Percentiles rank a stretch among this genome's conserved stretches.
Evolutionary conservation across 2,888 invertebrate species (phyloP).

Genomic region (Heteromurus nitidus): DNA sequence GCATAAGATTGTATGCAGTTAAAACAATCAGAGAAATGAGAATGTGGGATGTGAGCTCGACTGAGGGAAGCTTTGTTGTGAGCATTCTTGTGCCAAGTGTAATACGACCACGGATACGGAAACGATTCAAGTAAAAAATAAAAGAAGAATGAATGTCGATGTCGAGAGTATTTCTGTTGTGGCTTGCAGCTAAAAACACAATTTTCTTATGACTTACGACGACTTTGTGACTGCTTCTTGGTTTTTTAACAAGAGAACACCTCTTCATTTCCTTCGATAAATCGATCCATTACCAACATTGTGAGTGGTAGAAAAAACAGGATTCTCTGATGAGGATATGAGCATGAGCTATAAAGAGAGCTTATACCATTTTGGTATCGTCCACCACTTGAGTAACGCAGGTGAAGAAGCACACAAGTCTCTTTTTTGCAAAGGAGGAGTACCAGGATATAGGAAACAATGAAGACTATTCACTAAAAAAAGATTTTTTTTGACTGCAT

Average conservation of each 20-base stretch:
- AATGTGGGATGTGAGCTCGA: conserved; percentile 8
- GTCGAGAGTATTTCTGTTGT: neutral
- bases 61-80: neutral
- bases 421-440: too few species aligned
- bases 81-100: neutral
- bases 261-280: conserved; percentile 40
- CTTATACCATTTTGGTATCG: too few species aligned
- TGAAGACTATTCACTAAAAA: too few species aligned
- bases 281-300: conserved; percentile 50
- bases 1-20: conserved; percentile 18
- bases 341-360: too few species aligned
- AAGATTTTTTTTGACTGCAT: too few species aligned
- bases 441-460: too few species aligned
- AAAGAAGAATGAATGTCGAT: neutral
- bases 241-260: neutral
- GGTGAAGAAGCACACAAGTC: too few species aligned
- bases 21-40: conserved; percentile 5
- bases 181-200: too few species aligned
- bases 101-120: conserved; percentile 47
- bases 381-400: too few species aligned
- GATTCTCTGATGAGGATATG: neutral
- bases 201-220: conserved; percentile 2
- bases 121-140: conserved; percentile 31
- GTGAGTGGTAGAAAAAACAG: conserved; percentile 10
- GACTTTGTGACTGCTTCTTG: neutral